Conservation (phyloP, 64 coral and sea anemone species). For the Pocillopora verrucosa region DNA sequence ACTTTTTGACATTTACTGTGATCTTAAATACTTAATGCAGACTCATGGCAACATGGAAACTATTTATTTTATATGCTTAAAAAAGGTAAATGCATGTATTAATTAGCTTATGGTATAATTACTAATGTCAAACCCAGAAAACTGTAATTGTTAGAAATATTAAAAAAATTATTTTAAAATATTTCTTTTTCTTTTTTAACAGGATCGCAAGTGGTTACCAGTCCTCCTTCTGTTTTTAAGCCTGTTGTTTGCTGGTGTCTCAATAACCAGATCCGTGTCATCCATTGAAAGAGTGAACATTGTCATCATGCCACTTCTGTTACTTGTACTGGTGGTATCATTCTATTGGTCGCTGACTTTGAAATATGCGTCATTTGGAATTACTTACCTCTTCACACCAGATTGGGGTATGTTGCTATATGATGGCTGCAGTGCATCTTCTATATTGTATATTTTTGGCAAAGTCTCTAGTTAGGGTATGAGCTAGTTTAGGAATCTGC, state of each 20-base stretch:
- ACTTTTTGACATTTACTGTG: too few relatives aligned
- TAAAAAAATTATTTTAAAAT: neutral
- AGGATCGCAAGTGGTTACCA: conserved; percentile 52
- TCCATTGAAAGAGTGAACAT: conserved; percentile 81
- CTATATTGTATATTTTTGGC: too few relatives aligned
- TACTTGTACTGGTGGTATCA: conserved; percentile 51
- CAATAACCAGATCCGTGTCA: conserved; percentile 42
- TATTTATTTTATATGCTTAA: too few relatives aligned
- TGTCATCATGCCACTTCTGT: conserved; percentile 63
- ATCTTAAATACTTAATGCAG: too few relatives aligned
- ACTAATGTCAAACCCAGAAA: too few relatives aligned
- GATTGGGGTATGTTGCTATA: conserved; percentile 71
- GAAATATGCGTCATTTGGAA: conserved; percentile 72
- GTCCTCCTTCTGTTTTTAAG: conserved; percentile 69
- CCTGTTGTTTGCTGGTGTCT: conserved; percentile 55
- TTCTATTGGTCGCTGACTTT: conserved; percentile 78
- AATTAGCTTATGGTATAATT: too few relatives aligned
- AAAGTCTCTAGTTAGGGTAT: too few relatives aligned
- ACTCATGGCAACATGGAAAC: too few relatives aligned
- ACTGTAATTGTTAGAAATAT: neutral
- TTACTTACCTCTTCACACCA: conserved; percentile 68
- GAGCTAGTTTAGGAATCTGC: too few relatives aligned
- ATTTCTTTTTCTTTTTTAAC: neutral
- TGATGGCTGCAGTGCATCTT: neutral
- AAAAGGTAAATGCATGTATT: too few relatives aligned